A percentile compares a stretch with the other conserved stretches of the same genome.
These are phyloP conservation scores for Lemur catta DNA, from an alignment of 2,797 vertebrate species.

Conservation along the genomic window DNA sequence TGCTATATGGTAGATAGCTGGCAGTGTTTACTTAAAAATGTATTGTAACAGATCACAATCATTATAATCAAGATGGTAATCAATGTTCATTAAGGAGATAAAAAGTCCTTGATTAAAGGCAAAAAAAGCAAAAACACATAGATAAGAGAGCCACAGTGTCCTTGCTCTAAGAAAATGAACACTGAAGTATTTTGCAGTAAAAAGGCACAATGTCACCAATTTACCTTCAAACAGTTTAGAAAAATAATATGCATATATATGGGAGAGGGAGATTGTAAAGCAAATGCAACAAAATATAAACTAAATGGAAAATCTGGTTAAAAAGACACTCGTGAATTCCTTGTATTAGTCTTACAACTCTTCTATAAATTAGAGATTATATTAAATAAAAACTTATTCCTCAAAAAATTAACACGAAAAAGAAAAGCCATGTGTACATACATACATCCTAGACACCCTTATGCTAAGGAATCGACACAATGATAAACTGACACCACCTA, in stretches of 20 bases:
- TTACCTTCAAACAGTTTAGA: not conserved
- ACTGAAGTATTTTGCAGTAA: not conserved
- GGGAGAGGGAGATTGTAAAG: not conserved
- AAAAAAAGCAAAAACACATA: not conserved
- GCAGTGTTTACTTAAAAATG: not conserved
- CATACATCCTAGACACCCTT: not conserved
- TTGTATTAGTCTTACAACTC: not conserved
- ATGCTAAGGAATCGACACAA: not conserved
- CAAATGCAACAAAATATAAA: slow-evolving; percentile 12
- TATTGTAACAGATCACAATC: slow-evolving; percentile 27
- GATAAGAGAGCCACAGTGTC: not conserved
- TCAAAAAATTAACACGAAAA: not conserved
- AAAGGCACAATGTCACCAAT: not conserved
- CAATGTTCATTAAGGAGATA: slow-evolving; percentile 63
- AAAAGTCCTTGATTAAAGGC: slow-evolving; percentile 52
- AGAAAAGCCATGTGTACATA: not conserved
- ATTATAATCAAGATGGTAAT: slow-evolving; percentile 23
- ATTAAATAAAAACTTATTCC: not conserved
- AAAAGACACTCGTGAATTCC: not conserved
- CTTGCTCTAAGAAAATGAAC: slow-evolving; percentile 28
- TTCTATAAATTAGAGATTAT: not conserved
- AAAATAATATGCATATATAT: not conserved
- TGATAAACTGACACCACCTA: not conserved
- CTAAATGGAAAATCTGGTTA: not conserved
- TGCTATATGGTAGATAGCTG: not conserved